A percentile compares a stretch with the other conserved stretches of the same genome.
Conservation (phyloP, 2,888 invertebrate genomes). For the Mesochorus sp. region DNA sequence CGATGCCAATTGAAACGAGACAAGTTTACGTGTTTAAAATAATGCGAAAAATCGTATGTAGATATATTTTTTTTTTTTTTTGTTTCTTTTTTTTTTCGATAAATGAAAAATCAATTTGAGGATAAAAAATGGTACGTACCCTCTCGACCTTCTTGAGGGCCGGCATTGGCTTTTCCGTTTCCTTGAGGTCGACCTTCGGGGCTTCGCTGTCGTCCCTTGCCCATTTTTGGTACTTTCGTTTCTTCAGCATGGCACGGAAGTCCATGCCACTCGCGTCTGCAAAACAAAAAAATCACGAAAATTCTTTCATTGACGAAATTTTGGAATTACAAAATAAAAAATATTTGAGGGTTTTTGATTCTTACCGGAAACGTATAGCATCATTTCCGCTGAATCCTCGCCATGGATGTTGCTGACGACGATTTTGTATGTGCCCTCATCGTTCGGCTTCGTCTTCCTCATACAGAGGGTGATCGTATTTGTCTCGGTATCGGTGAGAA, state of each 20-base stretch:
- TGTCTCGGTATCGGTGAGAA: conserved; percentile 96
- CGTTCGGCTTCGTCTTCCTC: conserved; percentile 97
- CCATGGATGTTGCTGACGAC: conserved; percentile 97
- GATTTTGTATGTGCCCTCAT: conserved; percentile 98
- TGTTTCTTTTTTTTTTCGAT: background rate
- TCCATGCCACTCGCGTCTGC: conserved; percentile 98
- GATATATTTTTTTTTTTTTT: background rate
- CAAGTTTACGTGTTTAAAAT: background rate
- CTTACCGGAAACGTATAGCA: conserved; percentile 96
- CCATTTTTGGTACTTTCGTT: conserved; percentile 97
- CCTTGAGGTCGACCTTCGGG: conserved; percentile 96
- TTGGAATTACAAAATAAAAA: too few relatives aligned
- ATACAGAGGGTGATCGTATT: conserved; percentile 97
- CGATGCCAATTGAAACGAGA: conserved; percentile 10
- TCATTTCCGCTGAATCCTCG: conserved; percentile 97
- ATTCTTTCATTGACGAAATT: too few relatives aligned
- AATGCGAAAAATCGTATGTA: background rate
- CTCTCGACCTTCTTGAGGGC: conserved; percentile 96
- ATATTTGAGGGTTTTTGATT: background rate
- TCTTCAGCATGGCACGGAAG: conserved; percentile 99
- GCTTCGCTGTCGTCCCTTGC: conserved; percentile 94
- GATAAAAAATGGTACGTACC: conserved; percentile 85
- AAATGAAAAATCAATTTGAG: background rate
- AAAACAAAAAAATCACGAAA: conserved; percentile 8
- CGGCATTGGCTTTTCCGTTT: conserved; percentile 93